A percentile compares a stretch with the other conserved stretches of the same genome.
These are phyloP conservation scores for Neria commutata DNA, from an alignment of 2,888 invertebrate genomes.

Conservation along the genomic window DNA sequence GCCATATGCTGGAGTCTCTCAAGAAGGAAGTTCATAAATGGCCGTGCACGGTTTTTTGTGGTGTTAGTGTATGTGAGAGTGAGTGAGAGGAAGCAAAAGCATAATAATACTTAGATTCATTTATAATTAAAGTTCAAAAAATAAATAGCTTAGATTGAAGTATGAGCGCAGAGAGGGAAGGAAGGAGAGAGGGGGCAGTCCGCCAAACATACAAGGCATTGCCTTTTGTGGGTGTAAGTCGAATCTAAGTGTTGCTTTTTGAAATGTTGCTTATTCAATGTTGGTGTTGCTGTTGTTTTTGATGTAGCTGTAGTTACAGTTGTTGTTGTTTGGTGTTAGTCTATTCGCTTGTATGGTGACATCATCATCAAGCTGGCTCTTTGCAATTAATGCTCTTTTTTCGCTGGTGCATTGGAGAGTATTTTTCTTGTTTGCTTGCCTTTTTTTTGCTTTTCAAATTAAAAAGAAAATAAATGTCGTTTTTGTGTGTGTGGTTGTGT, in stretches of 20 bases:
- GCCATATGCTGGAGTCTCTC: too few species aligned
- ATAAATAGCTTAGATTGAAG: constrained; percentile 25
- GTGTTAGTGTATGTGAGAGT: too few species aligned
- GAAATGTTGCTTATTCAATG: too few species aligned
- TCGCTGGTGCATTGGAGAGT: neutral
- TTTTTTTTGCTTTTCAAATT: neutral
- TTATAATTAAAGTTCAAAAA: constrained; percentile 13
- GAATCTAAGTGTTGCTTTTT: too few species aligned
- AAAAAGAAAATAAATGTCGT: too few species aligned
- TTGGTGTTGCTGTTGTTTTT: too few species aligned
- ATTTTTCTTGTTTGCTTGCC: neutral
- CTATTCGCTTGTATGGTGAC: neutral
- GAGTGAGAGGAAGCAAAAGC: neutral
- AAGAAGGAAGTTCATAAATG: too few species aligned
- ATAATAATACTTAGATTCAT: constrained; percentile 17
- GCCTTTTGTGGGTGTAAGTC: too few species aligned
- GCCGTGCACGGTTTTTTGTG: too few species aligned
- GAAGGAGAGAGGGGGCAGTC: constrained; percentile 3
- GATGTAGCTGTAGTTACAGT: neutral
- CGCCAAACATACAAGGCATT: too few species aligned
- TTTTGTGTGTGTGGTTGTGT: neutral
- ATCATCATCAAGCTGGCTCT: neutral
- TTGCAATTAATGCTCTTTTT: neutral
- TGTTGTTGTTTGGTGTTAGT: neutral
- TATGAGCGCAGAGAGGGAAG: too few species aligned